Conservation (phyloP, 2,888 invertebrate genomes). For the Tetragnatha montana region DNA sequence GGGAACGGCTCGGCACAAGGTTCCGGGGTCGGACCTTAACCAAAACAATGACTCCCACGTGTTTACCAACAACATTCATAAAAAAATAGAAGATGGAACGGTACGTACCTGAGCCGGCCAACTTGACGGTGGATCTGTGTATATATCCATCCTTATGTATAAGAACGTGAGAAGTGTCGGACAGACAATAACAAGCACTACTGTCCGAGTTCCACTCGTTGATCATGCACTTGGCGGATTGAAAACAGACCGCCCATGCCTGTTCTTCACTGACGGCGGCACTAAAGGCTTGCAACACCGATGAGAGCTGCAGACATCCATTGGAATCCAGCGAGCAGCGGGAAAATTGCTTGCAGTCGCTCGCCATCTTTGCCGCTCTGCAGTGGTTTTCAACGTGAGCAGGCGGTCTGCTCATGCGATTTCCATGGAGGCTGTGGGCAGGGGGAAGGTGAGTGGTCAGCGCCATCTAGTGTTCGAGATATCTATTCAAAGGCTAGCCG, state of each 20-base stretch:
- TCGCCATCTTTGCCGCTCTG: conserved; percentile 66
- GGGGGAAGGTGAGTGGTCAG: not conserved
- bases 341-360: conserved; percentile 53
- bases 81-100: not conserved
- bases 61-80: not conserved
- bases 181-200: conserved; percentile 76
- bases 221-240: conserved; percentile 82
- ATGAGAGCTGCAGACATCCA: conserved; percentile 64
- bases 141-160: conserved; percentile 72
- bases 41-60: not conserved
- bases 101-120: conserved; percentile 53
- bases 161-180: conserved; percentile 74
- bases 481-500: no score
- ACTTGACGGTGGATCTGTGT: conserved; percentile 62
- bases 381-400: conserved; percentile 29
- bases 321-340: conserved; percentile 65
- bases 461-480: no score
- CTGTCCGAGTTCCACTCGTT: conserved; percentile 73
- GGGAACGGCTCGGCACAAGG: conserved; percentile 8
- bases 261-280: conserved; percentile 94
- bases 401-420: conserved; percentile 41
- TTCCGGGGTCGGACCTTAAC: conserved; percentile 2
- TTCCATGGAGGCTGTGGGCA: not conserved
- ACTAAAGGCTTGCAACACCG: conserved; percentile 82
- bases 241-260: conserved; percentile 96